Evolutionary conservation across 2,888 invertebrate species (phyloP).

Genomic region (Clivina fossor): DNA sequence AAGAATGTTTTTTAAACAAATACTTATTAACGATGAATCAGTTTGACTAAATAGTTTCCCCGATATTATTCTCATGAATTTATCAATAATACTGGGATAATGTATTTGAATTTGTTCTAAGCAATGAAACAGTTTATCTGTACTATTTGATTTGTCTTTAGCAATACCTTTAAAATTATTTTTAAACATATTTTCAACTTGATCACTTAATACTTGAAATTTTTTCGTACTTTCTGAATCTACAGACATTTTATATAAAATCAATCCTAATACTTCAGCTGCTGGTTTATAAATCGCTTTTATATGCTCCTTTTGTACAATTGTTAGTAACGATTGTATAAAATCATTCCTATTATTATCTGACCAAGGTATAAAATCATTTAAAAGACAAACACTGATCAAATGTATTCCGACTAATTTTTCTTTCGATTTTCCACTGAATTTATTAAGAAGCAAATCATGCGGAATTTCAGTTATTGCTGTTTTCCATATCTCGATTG

Average conservation of each 20-base stretch:
- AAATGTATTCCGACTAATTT: constrained; percentile 51
- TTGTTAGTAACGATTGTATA: constrained; percentile 38
- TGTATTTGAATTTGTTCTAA: constrained; percentile 57
- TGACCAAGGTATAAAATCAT: constrained; percentile 49
- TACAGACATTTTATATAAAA: constrained; percentile 50
- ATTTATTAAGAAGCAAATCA: constrained; percentile 39
- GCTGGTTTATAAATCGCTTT: constrained; percentile 50
- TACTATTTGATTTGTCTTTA: constrained; percentile 39
- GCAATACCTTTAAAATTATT: neutral
- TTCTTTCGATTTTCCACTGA: constrained; percentile 41
- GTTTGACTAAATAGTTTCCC: constrained; percentile 11
- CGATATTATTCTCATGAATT: constrained; percentile 43
- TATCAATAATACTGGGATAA: constrained; percentile 56
- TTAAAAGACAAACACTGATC: constrained; percentile 51
- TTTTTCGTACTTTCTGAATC: neutral
- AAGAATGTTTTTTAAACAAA: constrained; percentile 25
- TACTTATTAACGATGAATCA: constrained; percentile 10
- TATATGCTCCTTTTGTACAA: constrained; percentile 39
- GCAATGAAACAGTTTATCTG: constrained; percentile 50
- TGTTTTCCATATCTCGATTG: constrained; percentile 58
- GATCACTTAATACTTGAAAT: constrained; percentile 33
- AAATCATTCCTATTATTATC: constrained; percentile 43
- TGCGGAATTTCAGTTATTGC: constrained; percentile 52
- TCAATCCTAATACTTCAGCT: constrained; percentile 56
- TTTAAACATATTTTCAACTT: constrained; percentile 6